These are phyloP conservation scores for Amblyjoppa proteus DNA, from an alignment of 2,888 invertebrate genomes.

Conservation along the genomic window DNA sequence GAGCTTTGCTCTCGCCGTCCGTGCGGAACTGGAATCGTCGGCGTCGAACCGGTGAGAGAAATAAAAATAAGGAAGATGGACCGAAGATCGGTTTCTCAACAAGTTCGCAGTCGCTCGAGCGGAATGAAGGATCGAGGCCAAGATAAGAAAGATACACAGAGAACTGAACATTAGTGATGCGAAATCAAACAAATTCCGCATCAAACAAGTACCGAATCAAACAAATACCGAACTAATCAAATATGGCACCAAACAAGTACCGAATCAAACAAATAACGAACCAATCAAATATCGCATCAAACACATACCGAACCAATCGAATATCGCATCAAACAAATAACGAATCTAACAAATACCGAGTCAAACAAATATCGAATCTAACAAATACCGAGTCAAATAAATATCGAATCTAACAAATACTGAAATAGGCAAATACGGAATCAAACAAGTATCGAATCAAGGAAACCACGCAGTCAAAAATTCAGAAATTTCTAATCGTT, in stretches of 20 bases:
- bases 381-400: neutral
- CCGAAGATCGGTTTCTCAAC: slow-evolving; percentile 4
- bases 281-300: neutral
- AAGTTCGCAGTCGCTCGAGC: neutral
- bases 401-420: neutral
- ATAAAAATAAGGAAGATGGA: neutral
- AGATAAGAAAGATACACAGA: too few species aligned
- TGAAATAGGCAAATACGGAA: neutral
- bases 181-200: too few species aligned
- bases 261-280: neutral
- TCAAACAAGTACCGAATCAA: neutral
- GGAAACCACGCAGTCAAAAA: neutral
- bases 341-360: neutral
- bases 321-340: too few species aligned
- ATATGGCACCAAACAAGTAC: too few species aligned
- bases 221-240: too few species aligned
- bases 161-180: too few species aligned
- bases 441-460: neutral
- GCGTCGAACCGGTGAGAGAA: slow-evolving; percentile 1
- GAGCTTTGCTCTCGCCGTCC: slow-evolving; percentile 28
- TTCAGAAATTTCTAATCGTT: neutral
- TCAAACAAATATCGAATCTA: too few species aligned
- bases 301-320: too few species aligned
- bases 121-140: neutral
- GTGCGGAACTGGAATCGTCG: slow-evolving; percentile 36